These are phyloP conservation scores for Pelobates fuscus DNA, from an alignment of 2,113 vertebrate genomes.

Conservation along the genomic window DNA sequence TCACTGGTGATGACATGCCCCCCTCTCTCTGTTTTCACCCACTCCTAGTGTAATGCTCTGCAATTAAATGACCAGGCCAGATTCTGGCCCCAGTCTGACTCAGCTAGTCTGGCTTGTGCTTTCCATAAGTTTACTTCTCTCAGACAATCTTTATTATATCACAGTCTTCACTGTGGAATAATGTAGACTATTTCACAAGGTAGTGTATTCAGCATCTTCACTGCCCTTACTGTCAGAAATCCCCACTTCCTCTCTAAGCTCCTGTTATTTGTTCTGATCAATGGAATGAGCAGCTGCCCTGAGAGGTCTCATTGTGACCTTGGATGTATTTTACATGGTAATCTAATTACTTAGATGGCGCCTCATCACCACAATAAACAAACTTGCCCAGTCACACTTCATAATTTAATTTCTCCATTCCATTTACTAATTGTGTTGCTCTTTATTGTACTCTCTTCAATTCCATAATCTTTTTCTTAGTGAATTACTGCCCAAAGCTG, in stretches of 20 bases:
- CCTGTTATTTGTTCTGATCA: background rate
- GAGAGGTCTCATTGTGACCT: background rate
- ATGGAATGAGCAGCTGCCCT: background rate
- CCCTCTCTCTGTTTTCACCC: too few species aligned
- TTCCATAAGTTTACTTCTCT: too few species aligned
- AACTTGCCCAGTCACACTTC: background rate
- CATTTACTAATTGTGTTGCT: background rate
- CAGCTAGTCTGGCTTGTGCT: too few species aligned
- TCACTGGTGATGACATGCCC: too few species aligned
- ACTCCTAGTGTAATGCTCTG: too few species aligned
- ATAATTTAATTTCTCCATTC: background rate
- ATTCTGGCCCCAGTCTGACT: too few species aligned
- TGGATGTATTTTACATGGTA: background rate
- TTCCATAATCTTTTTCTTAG: background rate
- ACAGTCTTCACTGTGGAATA: too few species aligned
- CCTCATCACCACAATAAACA: background rate
- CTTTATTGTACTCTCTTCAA: background rate
- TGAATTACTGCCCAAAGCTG: background rate
- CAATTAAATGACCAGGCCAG: too few species aligned
- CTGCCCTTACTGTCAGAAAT: background rate
- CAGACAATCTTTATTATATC: too few species aligned
- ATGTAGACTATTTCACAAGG: background rate
- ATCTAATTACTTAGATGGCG: background rate
- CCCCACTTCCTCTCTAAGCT: background rate
- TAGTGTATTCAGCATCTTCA: background rate